Evolutionary conservation across 2,113 vertebrate genomes (phyloP).

Genomic region (Oostethus manadensis): DNA sequence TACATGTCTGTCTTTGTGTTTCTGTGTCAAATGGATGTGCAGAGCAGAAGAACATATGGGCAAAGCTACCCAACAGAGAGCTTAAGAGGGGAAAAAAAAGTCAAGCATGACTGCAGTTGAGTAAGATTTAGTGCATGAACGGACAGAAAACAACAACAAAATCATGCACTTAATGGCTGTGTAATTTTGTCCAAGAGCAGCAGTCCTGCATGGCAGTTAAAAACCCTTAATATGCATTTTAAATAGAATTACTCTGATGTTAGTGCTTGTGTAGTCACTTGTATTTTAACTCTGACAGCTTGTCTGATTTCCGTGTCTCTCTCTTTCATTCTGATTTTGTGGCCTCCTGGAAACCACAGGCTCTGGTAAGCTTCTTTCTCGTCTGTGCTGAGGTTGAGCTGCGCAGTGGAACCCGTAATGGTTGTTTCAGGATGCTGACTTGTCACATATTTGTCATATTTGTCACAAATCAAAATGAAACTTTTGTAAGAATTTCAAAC

Average conservation of each 20-base stretch:
- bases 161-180: slow-evolving; percentile 49
- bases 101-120: slow-evolving; percentile 73
- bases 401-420: neutral
- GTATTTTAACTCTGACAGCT: slow-evolving; percentile 11
- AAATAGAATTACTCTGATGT: slow-evolving; percentile 43
- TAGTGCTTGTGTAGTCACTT: slow-evolving; percentile 47
- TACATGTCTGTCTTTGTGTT: slow-evolving; percentile 47
- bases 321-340: slow-evolving; percentile 34
- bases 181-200: slow-evolving; percentile 49
- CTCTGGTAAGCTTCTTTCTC: slow-evolving; percentile 63
- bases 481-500: too few relatives aligned
- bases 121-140: slow-evolving; percentile 68
- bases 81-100: slow-evolving; percentile 37
- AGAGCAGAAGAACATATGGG: slow-evolving; percentile 69
- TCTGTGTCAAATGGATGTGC: slow-evolving; percentile 58
- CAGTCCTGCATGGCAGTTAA: slow-evolving; percentile 74
- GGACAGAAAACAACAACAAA: slow-evolving; percentile 33
- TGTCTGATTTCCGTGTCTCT: slow-evolving; percentile 49
- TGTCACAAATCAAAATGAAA: too few relatives aligned
- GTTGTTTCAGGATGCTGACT: neutral
- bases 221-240: slow-evolving; percentile 47
- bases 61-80: slow-evolving; percentile 61
- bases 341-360: slow-evolving; percentile 51
- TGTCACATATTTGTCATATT: too few relatives aligned
- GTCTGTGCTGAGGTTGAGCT: neutral